These are phyloP conservation scores for Clytia hemisphaerica DNA, from an alignment of 30 jellyfish, hydroid and myxozoan genomes.

Conservation along the genomic window DNA sequence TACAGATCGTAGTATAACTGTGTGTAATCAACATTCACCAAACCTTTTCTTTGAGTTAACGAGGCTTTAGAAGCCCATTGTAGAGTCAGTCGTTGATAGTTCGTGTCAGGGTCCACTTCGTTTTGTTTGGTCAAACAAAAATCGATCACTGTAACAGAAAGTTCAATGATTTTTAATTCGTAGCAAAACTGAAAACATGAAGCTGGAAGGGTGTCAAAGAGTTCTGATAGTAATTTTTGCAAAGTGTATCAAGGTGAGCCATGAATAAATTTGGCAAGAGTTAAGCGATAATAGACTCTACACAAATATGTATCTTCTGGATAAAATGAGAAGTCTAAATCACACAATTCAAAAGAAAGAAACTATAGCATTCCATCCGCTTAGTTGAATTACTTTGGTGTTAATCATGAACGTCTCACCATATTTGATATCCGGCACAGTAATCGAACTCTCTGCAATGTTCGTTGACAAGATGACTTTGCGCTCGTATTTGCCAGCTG, in stretches of 20 bases:
- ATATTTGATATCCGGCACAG: conserved; percentile 95
- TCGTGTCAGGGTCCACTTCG: conserved; percentile 84
- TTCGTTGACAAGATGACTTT: conserved; percentile 93
- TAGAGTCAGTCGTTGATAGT: conserved; percentile 59
- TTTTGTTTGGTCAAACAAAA: conserved; percentile 73
- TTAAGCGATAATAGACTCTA: no score
- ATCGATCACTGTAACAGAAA: conserved; percentile 68
- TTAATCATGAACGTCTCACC: no score
- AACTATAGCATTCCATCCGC: no score
- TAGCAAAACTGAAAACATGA: no score
- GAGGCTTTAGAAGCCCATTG: conserved; percentile 98
- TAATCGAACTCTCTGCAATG: conserved; percentile 98
- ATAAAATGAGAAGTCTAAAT: neutral
- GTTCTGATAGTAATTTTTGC: no score
- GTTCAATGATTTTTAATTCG: no score
- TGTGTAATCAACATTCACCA: no score
- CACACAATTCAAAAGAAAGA: neutral
- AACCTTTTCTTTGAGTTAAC: conserved; percentile 85
- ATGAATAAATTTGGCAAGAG: no score
- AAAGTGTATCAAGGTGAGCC: no score
- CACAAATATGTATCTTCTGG: neutral
- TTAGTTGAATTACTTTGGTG: no score
- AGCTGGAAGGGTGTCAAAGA: no score
- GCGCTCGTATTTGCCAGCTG: conserved; percentile 47
- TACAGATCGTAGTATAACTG: no score